Evolutionary conservation across 2,888 invertebrate genomes (phyloP).

Genomic region (Phalangium opilio): DNA sequence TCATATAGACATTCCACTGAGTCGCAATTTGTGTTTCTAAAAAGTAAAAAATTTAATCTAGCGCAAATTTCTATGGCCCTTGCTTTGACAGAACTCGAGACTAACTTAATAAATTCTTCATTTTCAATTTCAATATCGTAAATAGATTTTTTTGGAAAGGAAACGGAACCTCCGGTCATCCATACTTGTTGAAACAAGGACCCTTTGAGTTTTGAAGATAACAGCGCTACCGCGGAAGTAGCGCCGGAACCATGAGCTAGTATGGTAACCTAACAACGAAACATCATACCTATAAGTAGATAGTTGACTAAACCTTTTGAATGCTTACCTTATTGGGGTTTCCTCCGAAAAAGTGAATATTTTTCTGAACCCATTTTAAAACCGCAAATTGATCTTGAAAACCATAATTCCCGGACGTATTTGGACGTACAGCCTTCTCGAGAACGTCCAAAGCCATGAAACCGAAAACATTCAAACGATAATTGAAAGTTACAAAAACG

Average conservation of each 20-base stretch:
- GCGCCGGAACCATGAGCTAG: conserved; percentile 17
- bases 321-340: conserved; percentile 42
- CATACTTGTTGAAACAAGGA: conserved; percentile 16
- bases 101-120: conserved; percentile 9
- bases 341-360: conserved; percentile 70
- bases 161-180: conserved; percentile 12
- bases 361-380: conserved; percentile 63
- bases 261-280: conserved; percentile 14
- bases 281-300: background rate
- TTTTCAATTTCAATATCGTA: conserved; percentile 9
- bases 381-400: conserved; percentile 61
- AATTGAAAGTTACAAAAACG: conserved; percentile 72
- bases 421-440: conserved; percentile 51
- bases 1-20: no score
- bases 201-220: conserved; percentile 10
- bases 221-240: conserved; percentile 12
- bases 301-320: no score
- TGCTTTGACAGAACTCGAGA: no score
- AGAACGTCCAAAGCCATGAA: conserved; percentile 52
- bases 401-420: conserved; percentile 69
- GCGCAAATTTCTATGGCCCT: no score
- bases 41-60: no score
- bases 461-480: conserved; percentile 52
- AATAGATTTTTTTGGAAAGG: conserved; percentile 11
- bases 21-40: no score